phyloP scores from a whole-genome alignment of 2,888 invertebrate species.

The Tenthredo scrophulariae region DNA sequence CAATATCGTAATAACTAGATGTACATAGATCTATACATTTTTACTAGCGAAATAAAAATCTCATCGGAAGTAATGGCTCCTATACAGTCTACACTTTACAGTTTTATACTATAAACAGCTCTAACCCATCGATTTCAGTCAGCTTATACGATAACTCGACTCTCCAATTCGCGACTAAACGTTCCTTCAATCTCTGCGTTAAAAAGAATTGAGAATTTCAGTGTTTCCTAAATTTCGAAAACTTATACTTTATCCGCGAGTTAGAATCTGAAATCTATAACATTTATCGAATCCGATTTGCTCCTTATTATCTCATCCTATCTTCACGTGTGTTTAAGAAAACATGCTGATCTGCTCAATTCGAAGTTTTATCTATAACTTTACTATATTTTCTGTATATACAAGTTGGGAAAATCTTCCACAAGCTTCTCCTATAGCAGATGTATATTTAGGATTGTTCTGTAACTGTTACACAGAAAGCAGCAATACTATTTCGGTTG shows the following conservation, averaged over 20 bases:
- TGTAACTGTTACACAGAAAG: not conserved
- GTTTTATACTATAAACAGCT: constrained; percentile 28
- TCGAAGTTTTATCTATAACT: not conserved
- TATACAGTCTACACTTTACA: constrained; percentile 8
- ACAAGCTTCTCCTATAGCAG: constrained; percentile 15
- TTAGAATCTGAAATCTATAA: not conserved
- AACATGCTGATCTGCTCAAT: not conserved
- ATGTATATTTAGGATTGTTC: constrained; percentile 36
- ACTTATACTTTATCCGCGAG: not conserved
- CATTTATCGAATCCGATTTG: not conserved
- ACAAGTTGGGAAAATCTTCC: not conserved
- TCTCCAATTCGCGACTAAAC: not conserved
- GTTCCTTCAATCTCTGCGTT: not conserved
- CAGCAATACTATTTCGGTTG: constrained; percentile 26
- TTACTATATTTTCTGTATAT: not conserved
- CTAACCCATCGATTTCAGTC: not conserved
- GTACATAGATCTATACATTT: not conserved
- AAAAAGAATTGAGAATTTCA: not conserved
- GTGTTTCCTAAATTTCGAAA: not conserved
- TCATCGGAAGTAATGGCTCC: constrained; percentile 5
- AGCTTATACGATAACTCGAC: not conserved
- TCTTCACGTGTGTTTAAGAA: not conserved
- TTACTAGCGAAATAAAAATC: constrained; percentile 20
- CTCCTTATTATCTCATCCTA: not conserved
- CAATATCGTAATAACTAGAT: not conserved